Conservation (phyloP, 2,888 invertebrate genomes). For the Adelognathus sp. region DNA sequence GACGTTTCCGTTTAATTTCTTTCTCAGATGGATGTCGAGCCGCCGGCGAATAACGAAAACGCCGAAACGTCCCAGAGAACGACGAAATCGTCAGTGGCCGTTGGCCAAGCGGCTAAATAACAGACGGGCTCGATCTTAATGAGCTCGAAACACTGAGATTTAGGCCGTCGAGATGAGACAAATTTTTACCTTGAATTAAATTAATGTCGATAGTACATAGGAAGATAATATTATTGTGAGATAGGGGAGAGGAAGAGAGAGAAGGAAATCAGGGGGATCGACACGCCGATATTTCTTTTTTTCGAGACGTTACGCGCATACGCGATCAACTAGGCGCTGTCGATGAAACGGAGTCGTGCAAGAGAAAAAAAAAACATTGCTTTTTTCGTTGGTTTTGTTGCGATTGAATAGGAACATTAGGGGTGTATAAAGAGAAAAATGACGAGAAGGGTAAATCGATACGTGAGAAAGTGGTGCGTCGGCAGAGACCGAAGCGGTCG, state of each 20-base stretch:
- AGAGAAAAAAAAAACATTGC: conserved; percentile 19
- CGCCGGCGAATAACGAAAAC: conserved; percentile 71
- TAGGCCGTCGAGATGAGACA: conserved; percentile 42
- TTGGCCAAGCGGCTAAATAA: conserved; percentile 77
- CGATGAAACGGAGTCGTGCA: conserved; percentile 37
- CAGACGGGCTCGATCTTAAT: conserved; percentile 68
- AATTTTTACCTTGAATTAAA: conserved; percentile 52
- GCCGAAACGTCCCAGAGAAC: conserved; percentile 78
- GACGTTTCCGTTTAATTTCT: not conserved
- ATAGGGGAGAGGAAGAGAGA: conserved; percentile 12
- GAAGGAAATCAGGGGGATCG: conserved; percentile 43
- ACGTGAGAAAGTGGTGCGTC: not conserved
- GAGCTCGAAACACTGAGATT: conserved; percentile 42
- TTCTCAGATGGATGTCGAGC: conserved; percentile 78
- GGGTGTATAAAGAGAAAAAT: not conserved
- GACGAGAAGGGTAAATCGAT: not conserved
- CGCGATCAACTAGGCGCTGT: conserved; percentile 21
- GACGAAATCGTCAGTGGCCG: conserved; percentile 72
- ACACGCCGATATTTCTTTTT: conserved; percentile 45
- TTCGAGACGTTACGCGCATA: not conserved
- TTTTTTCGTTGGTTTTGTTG: conserved; percentile 26
- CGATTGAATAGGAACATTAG: not conserved
- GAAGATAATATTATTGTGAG: conserved; percentile 44
- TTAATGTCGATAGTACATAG: conserved; percentile 51
- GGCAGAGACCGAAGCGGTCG: not conserved